phyloP scores from a whole-genome alignment of 37 sponge, comb jelly and placozoan genomes.

The Cladorhizidae sp. region DNA sequence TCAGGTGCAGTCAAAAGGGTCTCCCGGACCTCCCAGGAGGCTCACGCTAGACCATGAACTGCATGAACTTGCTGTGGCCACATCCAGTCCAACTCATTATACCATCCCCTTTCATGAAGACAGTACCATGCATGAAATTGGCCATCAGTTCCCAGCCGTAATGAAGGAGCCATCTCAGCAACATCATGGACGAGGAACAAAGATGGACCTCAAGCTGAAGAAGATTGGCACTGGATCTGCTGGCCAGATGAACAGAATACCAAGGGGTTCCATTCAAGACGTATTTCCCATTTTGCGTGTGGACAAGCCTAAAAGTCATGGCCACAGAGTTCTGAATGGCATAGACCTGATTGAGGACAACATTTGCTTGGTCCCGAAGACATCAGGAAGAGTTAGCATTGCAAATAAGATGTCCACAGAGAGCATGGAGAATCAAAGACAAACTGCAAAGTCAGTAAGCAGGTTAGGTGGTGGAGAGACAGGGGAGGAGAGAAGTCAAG shows the following conservation, averaged over 20 bases:
- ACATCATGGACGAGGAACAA: not conserved
- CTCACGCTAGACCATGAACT: not conserved
- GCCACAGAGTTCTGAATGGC: too few relatives aligned
- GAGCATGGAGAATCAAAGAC: conserved; percentile 42
- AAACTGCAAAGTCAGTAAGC: conserved; percentile 24
- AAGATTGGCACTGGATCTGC: conserved; percentile 6
- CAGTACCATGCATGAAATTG: conserved; percentile 15
- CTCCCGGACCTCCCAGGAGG: too few relatives aligned
- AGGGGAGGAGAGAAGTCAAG: too few relatives aligned
- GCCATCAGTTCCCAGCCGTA: conserved; percentile 26
- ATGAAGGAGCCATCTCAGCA: conserved; percentile 38
- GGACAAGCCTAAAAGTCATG: too few relatives aligned
- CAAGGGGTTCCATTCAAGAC: too few relatives aligned
- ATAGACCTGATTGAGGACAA: too few relatives aligned
- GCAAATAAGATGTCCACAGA: conserved; percentile 53
- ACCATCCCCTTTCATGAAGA: not conserved
- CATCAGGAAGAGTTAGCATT: not conserved
- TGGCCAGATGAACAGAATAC: too few relatives aligned
- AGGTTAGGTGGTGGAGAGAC: too few relatives aligned
- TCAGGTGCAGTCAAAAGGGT: too few relatives aligned
- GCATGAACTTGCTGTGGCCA: not conserved
- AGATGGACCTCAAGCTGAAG: conserved; percentile 20
- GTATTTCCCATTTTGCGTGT: too few relatives aligned
- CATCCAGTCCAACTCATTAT: not conserved
- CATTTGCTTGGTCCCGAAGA: too few relatives aligned